A percentile compares a stretch with the other conserved stretches of the same genome.
Conservation (phyloP, 2,113 vertebrate genomes). For the Sylvilagus bachmani region DNA sequence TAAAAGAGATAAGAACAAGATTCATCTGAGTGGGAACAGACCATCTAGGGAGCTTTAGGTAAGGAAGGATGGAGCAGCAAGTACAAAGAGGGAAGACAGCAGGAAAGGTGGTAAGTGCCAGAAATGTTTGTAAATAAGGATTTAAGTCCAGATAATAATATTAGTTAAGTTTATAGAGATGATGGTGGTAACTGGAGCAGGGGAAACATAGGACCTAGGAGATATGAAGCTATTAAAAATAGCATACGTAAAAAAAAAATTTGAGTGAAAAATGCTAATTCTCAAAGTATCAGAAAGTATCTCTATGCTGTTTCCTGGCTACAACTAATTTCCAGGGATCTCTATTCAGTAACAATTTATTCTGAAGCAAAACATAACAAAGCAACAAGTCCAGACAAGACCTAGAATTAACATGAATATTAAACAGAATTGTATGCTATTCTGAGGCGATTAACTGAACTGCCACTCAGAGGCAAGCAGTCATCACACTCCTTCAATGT, state of each 20-base stretch:
- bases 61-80: background rate
- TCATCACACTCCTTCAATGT: background rate
- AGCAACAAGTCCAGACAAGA: slow-evolving; percentile 44
- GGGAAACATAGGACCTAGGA: background rate
- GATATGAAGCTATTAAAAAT: background rate
- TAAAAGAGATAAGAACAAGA: slow-evolving; percentile 39
- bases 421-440: background rate
- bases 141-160: slow-evolving; percentile 5
- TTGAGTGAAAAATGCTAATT: slow-evolving; percentile 44
- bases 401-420: background rate
- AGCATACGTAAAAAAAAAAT: background rate
- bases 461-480: background rate
- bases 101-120: background rate
- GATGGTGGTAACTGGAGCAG: background rate
- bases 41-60: background rate
- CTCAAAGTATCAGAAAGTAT: background rate
- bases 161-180: background rate
- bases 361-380: slow-evolving; percentile 49
- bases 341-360: slow-evolving; percentile 48
- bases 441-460: slow-evolving; percentile 42
- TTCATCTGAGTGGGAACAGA: background rate
- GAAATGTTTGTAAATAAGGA: background rate
- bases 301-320: background rate
- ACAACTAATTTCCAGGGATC: slow-evolving; percentile 8
- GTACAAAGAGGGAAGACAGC: background rate